These are phyloP conservation scores for Heliconius aoede DNA, from an alignment of 2,888 invertebrate genomes.

Conservation along the genomic window DNA sequence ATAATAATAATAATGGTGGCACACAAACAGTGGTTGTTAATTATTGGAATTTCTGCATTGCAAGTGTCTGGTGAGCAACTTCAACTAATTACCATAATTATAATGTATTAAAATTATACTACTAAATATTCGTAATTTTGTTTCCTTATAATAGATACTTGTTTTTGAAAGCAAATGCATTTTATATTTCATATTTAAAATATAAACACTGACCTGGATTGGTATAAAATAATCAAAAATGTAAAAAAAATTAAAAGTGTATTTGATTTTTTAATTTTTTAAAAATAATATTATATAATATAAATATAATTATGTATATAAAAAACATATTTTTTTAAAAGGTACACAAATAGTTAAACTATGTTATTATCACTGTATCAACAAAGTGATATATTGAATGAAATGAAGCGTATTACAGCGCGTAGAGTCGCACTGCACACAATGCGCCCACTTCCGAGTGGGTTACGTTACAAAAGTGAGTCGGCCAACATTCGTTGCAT, in stretches of 20 bases:
- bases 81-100: not conserved
- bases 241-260: too few relatives aligned
- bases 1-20: conserved; percentile 61
- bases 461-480: conserved; percentile 55
- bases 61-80: conserved; percentile 66
- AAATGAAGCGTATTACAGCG: conserved; percentile 40
- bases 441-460: conserved; percentile 62
- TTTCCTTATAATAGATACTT: too few relatives aligned
- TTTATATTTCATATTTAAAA: too few relatives aligned
- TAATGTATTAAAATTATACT: conserved; percentile 20
- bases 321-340: too few relatives aligned
- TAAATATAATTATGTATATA: too few relatives aligned
- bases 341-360: too few relatives aligned
- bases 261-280: too few relatives aligned
- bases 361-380: not conserved
- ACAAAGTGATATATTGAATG: conserved; percentile 25
- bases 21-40: conserved; percentile 69
- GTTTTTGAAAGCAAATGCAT: too few relatives aligned
- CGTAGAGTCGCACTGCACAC: conserved; percentile 39
- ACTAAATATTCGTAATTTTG: not conserved
- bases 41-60: conserved; percentile 70
- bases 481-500: conserved; percentile 67
- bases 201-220: too few relatives aligned
- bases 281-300: too few relatives aligned
- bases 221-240: too few relatives aligned